Evolutionary conservation across 2,888 invertebrate genomes (phyloP), one percentile per base, ranked within the genome.

Genomic region (Meteorus colon): DNA sequence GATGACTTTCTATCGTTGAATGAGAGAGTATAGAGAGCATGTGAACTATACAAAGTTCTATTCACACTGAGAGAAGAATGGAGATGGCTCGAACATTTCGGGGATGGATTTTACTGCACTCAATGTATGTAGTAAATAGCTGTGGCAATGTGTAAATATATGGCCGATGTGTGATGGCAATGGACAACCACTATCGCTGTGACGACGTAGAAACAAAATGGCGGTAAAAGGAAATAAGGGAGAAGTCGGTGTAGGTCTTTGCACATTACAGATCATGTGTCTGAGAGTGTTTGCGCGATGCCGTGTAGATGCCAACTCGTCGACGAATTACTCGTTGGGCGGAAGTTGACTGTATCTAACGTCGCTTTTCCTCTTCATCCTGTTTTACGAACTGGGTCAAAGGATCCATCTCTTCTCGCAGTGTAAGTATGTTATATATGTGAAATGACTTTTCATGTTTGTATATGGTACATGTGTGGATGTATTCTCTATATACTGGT

Each of bases 341-440:
- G 45, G 19, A 51, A 73, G 24, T 73, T 29, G 55, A 73, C 65
- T 73, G 55, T 55, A 55, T 55, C 55, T 55, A 55, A 55, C 24
- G 19, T 55, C 19, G 34, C 63, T 34, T 31, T 41, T 60, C 74
- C 41, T 37, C 41, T 67, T 60, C 67, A 59, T 55, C 19, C 67
- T 27, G 66, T 29, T 41, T 41, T 45, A 41, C 65, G 37, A 74
- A 67, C 74, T 74, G 60, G 74, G 74, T 74, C 74, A 67, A 60
- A 74, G 67, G 74, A 67, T 67, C 59, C 41, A n/a, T 67, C 41
- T 55, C 70, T 37, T 70, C 41, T 27, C 63, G 4, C 60, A 14
- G 19, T 27, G 29, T 27, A 60, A 10, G 14, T 62, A 60, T 37
- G 24, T 37, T 63, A 31, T 62, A 16, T 62, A 31, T 62, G 10